Conservation (phyloP, 1,140 invertebrate genomes). For the Pseudomyrmex pallidus region DNA sequence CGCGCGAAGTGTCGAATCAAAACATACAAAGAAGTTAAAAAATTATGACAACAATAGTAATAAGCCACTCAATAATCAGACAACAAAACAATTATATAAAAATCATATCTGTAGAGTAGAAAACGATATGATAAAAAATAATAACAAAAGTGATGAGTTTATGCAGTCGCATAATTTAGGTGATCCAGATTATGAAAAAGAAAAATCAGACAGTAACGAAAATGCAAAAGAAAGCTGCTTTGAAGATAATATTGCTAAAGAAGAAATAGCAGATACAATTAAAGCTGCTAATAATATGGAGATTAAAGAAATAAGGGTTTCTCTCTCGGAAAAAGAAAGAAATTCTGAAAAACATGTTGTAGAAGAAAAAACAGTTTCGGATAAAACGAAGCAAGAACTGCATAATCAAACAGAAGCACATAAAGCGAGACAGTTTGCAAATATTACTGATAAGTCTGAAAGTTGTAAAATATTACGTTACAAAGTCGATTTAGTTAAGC, state of each 20-base stretch:
- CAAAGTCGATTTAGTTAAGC: constrained; percentile 81
- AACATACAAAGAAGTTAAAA: background rate
- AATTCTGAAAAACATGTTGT: constrained; percentile 1
- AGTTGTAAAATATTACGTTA: constrained; percentile 61
- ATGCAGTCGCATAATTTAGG: background rate
- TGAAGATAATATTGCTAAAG: background rate
- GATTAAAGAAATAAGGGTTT: background rate
- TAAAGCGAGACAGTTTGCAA: constrained; percentile 17
- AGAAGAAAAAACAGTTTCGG: background rate
- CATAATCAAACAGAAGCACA: background rate
- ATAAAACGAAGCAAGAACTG: background rate
- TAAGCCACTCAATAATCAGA: background rate
- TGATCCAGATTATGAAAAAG: background rate
- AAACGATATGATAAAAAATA: constrained; percentile 4
- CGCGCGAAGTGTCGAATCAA: background rate
- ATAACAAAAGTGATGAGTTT: background rate
- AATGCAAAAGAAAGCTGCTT: background rate
- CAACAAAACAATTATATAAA: background rate
- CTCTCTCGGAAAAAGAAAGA: background rate
- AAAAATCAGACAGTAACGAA: background rate
- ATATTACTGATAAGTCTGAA: constrained; percentile 54
- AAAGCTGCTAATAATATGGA: constrained; percentile 2
- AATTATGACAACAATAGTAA: background rate
- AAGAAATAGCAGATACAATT: background rate
- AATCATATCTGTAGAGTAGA: background rate